These are phyloP conservation scores for Anastrepha obliqua DNA, from an alignment of 1,140 invertebrate species.

Conservation along the genomic window DNA sequence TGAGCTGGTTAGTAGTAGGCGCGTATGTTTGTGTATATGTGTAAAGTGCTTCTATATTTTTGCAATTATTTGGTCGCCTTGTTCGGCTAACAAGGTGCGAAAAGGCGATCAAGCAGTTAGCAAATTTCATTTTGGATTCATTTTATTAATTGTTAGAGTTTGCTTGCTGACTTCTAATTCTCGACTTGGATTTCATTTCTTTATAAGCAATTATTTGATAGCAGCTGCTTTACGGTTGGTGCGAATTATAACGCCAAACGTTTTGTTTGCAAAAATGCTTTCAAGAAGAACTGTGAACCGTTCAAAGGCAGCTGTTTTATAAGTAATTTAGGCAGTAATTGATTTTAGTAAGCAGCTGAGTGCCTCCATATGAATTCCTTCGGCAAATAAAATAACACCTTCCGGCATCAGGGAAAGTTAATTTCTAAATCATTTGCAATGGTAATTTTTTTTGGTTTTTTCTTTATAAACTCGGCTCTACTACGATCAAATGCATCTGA, in stretches of 20 bases:
- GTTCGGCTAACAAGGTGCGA: slow-evolving; percentile 40
- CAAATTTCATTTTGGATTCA: neutral
- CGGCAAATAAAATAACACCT: too few species aligned
- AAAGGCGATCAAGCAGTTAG: slow-evolving; percentile 8
- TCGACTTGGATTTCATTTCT: neutral
- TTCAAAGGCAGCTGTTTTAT: neutral
- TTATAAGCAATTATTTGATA: neutral
- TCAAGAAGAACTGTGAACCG: neutral
- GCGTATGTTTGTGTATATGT: neutral
- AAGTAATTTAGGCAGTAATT: neutral
- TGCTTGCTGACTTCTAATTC: neutral
- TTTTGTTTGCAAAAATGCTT: neutral
- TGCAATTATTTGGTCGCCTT: neutral
- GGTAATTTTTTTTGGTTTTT: too few species aligned
- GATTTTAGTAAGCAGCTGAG: neutral
- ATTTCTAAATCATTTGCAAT: too few species aligned
- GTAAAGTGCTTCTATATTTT: neutral
- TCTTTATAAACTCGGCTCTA: too few species aligned
- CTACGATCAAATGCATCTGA: too few species aligned
- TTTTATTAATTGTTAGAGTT: slow-evolving; percentile 16
- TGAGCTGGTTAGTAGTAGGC: neutral
- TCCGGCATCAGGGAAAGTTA: too few species aligned
- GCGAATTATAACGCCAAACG: slow-evolving; percentile 3
- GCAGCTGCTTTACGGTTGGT: neutral
- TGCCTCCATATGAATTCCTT: too few species aligned